These are phyloP conservation scores for Drosophila gunungcola DNA, from an alignment of 1,140 invertebrate species.

Conservation along the genomic window DNA sequence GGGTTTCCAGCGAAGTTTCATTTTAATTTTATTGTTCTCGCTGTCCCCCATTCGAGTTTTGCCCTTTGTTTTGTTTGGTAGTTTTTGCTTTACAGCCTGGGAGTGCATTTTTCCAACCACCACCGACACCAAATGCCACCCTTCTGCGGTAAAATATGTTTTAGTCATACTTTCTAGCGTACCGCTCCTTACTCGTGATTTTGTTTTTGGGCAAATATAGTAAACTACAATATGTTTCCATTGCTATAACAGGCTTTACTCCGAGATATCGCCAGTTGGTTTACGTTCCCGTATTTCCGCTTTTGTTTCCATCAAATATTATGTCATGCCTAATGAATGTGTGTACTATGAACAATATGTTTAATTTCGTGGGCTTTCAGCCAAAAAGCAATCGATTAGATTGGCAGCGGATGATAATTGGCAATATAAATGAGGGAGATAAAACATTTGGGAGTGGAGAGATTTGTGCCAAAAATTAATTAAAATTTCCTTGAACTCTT, in stretches of 20 bases:
- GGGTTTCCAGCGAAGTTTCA: conserved; percentile 83
- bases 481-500: not conserved
- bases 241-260: conserved; percentile 13
- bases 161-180: conserved; percentile 4
- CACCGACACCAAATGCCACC: conserved; percentile 20
- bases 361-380: conserved; percentile 15
- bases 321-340: conserved; percentile 51
- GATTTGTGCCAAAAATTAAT: conserved; percentile 1
- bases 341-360: conserved; percentile 27
- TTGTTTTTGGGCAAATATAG: conserved; percentile 16
- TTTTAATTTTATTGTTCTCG: conserved; percentile 77
- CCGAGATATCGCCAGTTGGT: conserved; percentile 39
- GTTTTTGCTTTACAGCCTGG: conserved; percentile 22
- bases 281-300: conserved; percentile 28
- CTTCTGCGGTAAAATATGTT: conserved; percentile 51
- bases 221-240: conserved; percentile 45
- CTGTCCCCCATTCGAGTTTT: conserved; percentile 46
- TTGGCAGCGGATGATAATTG: conserved; percentile 13
- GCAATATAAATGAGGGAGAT: not conserved
- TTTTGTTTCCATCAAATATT: conserved; percentile 53
- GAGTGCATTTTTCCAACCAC: conserved; percentile 39
- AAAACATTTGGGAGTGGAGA: not conserved
- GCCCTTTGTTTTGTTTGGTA: conserved; percentile 48
- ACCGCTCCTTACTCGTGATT: conserved; percentile 32
- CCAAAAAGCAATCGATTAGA: conserved; percentile 34